Evolutionary conservation across 2,113 vertebrate genomes (phyloP).

Genomic region (Rhipidura dahli): DNA sequence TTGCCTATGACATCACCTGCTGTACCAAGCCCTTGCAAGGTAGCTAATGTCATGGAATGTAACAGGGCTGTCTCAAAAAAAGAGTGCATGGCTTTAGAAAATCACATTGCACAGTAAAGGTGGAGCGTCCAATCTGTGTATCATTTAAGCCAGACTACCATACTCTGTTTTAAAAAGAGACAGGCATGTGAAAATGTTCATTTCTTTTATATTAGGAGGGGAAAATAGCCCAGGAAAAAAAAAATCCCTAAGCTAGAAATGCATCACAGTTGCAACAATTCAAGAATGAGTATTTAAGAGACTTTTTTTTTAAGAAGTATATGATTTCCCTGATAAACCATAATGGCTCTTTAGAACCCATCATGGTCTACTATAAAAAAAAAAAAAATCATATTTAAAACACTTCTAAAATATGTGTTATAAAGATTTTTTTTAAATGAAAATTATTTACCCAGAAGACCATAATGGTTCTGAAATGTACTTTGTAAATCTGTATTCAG

Average conservation of each 20-base stretch:
- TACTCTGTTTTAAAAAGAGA: not conserved
- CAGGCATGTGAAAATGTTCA: not conserved
- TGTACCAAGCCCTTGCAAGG: not conserved
- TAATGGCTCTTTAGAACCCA: constrained; percentile 65
- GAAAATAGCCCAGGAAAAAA: not conserved
- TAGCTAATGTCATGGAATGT: not conserved
- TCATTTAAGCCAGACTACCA: not conserved
- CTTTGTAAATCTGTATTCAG: constrained; percentile 61
- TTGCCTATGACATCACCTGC: not conserved
- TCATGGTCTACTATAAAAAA: constrained; percentile 58
- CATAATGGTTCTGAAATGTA: constrained; percentile 67
- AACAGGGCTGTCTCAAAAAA: not conserved
- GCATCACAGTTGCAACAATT: not conserved
- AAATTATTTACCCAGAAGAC: constrained; percentile 74
- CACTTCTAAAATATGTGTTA: constrained; percentile 57
- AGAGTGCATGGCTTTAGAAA: not conserved
- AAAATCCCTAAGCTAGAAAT: not conserved
- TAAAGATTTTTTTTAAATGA: constrained; percentile 62
- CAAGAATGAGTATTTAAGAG: constrained; percentile 34
- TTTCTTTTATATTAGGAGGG: not conserved
- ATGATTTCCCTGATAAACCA: constrained; percentile 55
- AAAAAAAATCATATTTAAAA: constrained; percentile 67
- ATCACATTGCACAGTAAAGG: not conserved
- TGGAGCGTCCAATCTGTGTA: not conserved
- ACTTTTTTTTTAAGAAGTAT: constrained; percentile 20